Evolutionary conservation across 2,797 vertebrate genomes (phyloP).

Genomic region (Gambelia wislizenii): DNA sequence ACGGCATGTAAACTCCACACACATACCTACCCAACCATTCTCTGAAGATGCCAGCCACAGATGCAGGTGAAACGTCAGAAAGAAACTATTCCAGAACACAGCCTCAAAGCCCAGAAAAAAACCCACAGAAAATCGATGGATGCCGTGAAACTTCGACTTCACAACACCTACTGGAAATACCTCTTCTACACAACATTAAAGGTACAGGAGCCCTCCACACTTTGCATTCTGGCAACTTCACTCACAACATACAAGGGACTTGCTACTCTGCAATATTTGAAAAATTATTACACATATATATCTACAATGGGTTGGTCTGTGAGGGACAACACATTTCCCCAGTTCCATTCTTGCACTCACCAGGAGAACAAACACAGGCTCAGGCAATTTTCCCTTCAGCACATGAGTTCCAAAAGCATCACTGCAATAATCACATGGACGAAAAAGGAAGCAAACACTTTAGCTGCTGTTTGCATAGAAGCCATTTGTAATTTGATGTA

Average conservation of each 20-base stretch:
- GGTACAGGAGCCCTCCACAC: too few species aligned
- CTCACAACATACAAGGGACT: background rate
- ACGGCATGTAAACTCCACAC: too few species aligned
- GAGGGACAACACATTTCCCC: constrained; percentile 57
- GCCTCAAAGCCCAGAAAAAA: too few species aligned
- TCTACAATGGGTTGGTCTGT: constrained; percentile 64
- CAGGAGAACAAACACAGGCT: constrained; percentile 64
- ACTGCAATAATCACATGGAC: constrained; percentile 37
- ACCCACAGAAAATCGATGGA: too few species aligned
- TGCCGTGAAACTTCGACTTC: too few species aligned
- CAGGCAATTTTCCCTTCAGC: constrained; percentile 63
- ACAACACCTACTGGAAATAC: too few species aligned
- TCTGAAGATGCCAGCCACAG: too few species aligned
- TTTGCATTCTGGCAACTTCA: background rate
- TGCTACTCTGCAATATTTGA: background rate
- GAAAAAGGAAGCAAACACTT: constrained; percentile 60
- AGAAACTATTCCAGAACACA: too few species aligned
- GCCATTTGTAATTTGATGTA: constrained; percentile 66
- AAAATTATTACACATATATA: constrained; percentile 62
- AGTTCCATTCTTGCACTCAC: constrained; percentile 52
- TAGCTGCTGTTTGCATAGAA: constrained; percentile 66
- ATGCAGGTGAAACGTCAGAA: too few species aligned
- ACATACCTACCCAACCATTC: too few species aligned
- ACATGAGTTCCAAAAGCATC: constrained; percentile 46
- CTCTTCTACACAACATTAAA: too few species aligned